These are phyloP conservation scores for Telmatherina bonti DNA, from an alignment of 2,797 vertebrate genomes.

Conservation along the genomic window DNA sequence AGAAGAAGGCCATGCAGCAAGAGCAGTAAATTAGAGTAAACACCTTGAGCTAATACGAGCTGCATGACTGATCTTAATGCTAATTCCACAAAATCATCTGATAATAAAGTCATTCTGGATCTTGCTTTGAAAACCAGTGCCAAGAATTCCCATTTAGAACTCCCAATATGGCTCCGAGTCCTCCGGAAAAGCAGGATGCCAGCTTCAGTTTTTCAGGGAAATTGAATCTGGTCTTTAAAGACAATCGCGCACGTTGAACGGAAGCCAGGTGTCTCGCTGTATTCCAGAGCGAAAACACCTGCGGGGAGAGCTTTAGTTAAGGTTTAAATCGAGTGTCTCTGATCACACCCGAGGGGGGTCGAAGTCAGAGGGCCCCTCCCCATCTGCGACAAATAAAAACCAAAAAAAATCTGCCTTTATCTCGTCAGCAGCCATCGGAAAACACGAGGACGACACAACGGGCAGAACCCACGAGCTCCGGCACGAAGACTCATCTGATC, in stretches of 20 bases:
- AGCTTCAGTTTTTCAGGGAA: constrained; percentile 54
- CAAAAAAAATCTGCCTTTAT: constrained; percentile 67
- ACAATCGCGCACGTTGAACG: constrained; percentile 57
- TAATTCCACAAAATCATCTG: constrained; percentile 20
- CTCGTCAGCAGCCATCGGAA: constrained; percentile 68
- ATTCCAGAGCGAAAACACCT: constrained; percentile 71
- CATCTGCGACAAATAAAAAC: constrained; percentile 4
- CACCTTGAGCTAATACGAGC: constrained; percentile 21
- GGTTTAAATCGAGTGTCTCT: constrained; percentile 75
- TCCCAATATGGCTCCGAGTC: constrained; percentile 38
- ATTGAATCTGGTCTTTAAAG: constrained; percentile 55
- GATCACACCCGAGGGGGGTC: constrained; percentile 65
- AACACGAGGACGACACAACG: constrained; percentile 54
- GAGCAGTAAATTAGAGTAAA: constrained; percentile 49
- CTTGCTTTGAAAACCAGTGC: constrained; percentile 16
- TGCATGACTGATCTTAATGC: constrained; percentile 28
- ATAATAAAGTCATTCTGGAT: constrained; percentile 40
- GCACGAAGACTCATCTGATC: constrained; percentile 75
- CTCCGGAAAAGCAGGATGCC: constrained; percentile 37
- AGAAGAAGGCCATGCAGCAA: constrained; percentile 17
- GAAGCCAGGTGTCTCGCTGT: constrained; percentile 59
- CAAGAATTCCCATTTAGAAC: constrained; percentile 44
- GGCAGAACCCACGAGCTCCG: constrained; percentile 65
- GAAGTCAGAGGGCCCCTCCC: constrained; percentile 23
- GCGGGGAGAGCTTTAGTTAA: constrained; percentile 73